A percentile compares a stretch with the other conserved stretches of the same genome.
Evolutionary conservation across 1,140 invertebrate species (phyloP).

Genomic region (Babylonia areolata): DNA sequence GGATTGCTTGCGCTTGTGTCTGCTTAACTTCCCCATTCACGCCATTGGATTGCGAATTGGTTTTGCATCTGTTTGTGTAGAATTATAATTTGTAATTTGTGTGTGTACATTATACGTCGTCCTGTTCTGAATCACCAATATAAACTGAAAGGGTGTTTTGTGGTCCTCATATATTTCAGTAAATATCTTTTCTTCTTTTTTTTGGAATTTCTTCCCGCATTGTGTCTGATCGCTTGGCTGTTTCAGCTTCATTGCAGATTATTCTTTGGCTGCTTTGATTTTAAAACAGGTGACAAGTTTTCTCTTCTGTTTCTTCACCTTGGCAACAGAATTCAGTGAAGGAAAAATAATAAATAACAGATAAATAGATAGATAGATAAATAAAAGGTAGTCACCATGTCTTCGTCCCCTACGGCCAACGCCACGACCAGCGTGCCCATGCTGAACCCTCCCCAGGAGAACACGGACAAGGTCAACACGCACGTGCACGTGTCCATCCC

Average conservation of each 20-base stretch:
- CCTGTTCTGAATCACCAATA: not conserved
- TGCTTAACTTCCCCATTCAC: not conserved
- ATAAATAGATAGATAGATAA: not conserved
- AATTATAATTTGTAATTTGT: not conserved
- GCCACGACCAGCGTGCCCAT: not conserved
- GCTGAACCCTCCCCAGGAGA: conserved; percentile 32
- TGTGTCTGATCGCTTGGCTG: not conserved
- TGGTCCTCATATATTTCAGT: not conserved
- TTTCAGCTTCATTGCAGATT: not conserved
- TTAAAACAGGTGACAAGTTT: not conserved
- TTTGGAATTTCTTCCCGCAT: no score
- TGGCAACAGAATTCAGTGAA: not conserved
- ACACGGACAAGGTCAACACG: conserved; percentile 59
- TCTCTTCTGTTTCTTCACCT: no score
- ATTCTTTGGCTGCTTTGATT: not conserved
- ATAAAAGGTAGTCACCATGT: not conserved
- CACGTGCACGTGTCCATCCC: conserved; percentile 58
- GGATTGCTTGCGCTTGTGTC: not conserved
- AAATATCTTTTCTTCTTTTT: not conserved
- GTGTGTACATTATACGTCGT: not conserved
- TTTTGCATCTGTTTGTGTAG: not conserved
- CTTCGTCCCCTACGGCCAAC: conserved; percentile 27
- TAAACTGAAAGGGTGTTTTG: not conserved
- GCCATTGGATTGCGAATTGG: conserved; percentile 3
- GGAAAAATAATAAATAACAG: not conserved